Evolutionary conservation across 1,140 invertebrate species (phyloP).

Genomic region (Spodoptera frugiperda): DNA sequence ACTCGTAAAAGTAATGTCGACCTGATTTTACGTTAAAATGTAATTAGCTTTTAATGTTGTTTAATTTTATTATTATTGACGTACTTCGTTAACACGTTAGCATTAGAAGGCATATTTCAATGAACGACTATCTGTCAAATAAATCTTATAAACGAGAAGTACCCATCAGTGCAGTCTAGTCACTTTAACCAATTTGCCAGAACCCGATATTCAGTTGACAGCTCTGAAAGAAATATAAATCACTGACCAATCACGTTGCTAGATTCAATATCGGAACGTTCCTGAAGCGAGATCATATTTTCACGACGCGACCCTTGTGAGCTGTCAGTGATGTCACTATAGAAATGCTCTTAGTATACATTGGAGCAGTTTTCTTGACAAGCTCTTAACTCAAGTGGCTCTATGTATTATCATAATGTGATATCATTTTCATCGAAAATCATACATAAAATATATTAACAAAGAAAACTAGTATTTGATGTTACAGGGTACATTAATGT

Average conservation of each 20-base stretch:
- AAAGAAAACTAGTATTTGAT: too few species aligned
- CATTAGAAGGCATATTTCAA: too few species aligned
- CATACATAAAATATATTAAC: neutral
- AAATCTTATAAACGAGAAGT: neutral
- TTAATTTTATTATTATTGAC: too few species aligned
- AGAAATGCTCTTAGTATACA: slow-evolving; percentile 18
- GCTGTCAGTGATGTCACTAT: slow-evolving; percentile 29
- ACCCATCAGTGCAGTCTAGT: neutral
- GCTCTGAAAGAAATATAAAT: slow-evolving; percentile 26
- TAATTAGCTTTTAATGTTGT: too few species aligned
- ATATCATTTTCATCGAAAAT: slow-evolving; percentile 21
- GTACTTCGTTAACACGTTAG: too few species aligned
- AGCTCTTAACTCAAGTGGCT: slow-evolving; percentile 30
- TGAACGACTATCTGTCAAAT: neutral
- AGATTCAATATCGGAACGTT: slow-evolving; percentile 22
- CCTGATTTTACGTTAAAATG: too few species aligned
- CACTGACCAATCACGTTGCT: slow-evolving; percentile 5
- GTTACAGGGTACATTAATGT: too few species aligned
- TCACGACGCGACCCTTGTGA: slow-evolving; percentile 36
- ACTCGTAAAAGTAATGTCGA: too few species aligned
- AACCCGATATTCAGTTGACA: neutral
- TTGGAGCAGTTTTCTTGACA: slow-evolving; percentile 35
- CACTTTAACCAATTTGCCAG: slow-evolving; percentile 18
- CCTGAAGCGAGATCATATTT: slow-evolving; percentile 20
- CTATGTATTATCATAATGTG: slow-evolving; percentile 12